Conservation (phyloP, 2,888 invertebrate species). For the Dasypogon diadema region DNA sequence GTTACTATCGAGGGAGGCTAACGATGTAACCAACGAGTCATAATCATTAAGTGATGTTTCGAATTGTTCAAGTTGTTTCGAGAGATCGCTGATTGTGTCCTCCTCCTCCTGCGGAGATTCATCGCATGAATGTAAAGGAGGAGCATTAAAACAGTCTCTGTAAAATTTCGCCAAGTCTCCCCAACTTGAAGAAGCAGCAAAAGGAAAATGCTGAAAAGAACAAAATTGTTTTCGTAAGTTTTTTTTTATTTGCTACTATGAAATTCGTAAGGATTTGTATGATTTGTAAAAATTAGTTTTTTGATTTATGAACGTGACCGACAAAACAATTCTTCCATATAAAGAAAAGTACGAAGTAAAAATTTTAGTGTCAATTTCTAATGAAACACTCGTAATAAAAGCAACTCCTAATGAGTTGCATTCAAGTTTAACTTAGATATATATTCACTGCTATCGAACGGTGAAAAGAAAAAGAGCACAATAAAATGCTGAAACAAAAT, state of each 20-base stretch:
- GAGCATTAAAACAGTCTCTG: slow-evolving; percentile 68
- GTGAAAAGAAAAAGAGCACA: too few species aligned
- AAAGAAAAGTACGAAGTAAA: too few species aligned
- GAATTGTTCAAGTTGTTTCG: slow-evolving; percentile 67
- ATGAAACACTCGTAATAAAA: too few species aligned
- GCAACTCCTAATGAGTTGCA: too few species aligned
- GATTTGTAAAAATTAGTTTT: not conserved
- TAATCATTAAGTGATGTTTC: slow-evolving; percentile 68
- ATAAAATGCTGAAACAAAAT: too few species aligned
- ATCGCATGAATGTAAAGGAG: slow-evolving; percentile 59
- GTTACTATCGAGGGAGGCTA: slow-evolving; percentile 59
- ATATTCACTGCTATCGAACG: too few species aligned
- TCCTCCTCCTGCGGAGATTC: slow-evolving; percentile 50
- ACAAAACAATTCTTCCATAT: too few species aligned
- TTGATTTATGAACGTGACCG: not conserved
- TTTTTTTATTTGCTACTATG: not conserved
- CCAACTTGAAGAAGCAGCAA: slow-evolving; percentile 67
- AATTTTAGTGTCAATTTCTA: too few species aligned
- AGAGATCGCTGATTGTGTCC: slow-evolving; percentile 64
- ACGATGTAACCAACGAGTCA: slow-evolving; percentile 67
- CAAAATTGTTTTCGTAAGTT: not conserved
- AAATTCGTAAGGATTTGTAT: not conserved
- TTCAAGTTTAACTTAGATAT: too few species aligned
- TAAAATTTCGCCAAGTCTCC: slow-evolving; percentile 69
- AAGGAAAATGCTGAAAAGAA: slow-evolving; percentile 65